Percentiles rank a stretch among this genome's conserved stretches.
phyloP scores from a whole-genome alignment of 2,113 vertebrate genomes.

The Mola mola region DNA sequence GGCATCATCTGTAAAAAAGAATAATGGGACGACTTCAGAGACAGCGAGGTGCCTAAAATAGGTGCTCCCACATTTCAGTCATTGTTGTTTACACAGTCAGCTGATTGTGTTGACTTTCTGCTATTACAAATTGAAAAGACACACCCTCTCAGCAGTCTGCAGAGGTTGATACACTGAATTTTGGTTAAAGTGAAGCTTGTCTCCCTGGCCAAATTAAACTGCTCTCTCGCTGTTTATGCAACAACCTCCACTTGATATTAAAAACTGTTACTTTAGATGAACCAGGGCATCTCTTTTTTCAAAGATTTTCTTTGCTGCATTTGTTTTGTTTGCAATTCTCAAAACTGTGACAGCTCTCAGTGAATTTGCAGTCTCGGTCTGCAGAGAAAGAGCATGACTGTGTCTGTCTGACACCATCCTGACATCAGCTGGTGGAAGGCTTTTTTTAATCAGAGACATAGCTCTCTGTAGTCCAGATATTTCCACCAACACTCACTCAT shows the following conservation, averaged over 20 bases:
- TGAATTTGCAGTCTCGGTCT: slow-evolving; percentile 40
- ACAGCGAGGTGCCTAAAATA: no score
- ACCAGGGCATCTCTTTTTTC: slow-evolving; percentile 20
- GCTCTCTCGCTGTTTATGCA: no score
- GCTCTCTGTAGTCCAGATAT: slow-evolving; percentile 25
- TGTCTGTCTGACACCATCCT: slow-evolving; percentile 26
- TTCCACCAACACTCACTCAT: slow-evolving; percentile 14
- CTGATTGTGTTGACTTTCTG: no score
- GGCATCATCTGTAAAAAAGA: no score
- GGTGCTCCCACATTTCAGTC: no score
- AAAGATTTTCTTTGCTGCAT: slow-evolving; percentile 36
- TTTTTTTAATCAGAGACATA: slow-evolving; percentile 37
- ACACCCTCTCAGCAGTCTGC: neutral
- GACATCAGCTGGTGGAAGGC: slow-evolving; percentile 27
- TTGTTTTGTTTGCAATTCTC: no score
- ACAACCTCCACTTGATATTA: no score
- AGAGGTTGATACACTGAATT: neutral
- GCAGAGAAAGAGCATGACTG: slow-evolving; percentile 24
- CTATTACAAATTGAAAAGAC: no score
- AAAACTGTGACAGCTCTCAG: slow-evolving; percentile 31
- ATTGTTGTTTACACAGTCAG: no score
- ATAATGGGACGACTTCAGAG: no score
- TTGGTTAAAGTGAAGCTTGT: slow-evolving; percentile 2
- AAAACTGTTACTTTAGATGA: slow-evolving; percentile 32
- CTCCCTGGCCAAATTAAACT: slow-evolving; percentile 15